phyloP scores from a whole-genome alignment of 2,888 invertebrate genomes.

The Leptogaster cylindrica region DNA sequence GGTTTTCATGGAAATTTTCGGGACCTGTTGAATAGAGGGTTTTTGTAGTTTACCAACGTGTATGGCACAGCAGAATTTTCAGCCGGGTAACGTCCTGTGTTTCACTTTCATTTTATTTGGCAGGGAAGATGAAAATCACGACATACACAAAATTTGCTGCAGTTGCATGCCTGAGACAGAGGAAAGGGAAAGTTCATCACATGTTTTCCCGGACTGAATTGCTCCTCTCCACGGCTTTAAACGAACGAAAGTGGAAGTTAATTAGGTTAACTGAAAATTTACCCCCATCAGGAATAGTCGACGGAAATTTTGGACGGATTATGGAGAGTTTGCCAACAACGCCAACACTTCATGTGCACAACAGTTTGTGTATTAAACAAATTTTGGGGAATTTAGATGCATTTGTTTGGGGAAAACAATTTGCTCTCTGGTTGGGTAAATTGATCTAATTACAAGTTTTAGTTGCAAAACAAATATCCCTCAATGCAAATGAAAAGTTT shows the following conservation, averaged over 20 bases:
- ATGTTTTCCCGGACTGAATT: conserved; percentile 22
- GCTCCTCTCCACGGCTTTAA: background rate
- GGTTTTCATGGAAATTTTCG: conserved; percentile 43
- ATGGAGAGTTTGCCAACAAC: too few relatives aligned
- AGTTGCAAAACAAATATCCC: too few relatives aligned
- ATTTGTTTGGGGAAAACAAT: too few relatives aligned
- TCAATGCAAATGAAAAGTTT: too few relatives aligned
- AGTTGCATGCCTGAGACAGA: background rate
- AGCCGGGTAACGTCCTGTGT: conserved; percentile 24
- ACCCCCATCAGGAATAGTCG: too few relatives aligned
- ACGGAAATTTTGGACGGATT: too few relatives aligned
- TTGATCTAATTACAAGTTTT: too few relatives aligned
- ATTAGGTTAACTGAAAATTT: too few relatives aligned
- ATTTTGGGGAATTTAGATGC: too few relatives aligned
- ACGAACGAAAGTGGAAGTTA: conserved; percentile 26
- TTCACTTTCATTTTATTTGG: conserved; percentile 38
- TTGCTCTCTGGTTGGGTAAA: too few relatives aligned
- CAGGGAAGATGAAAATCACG: conserved; percentile 36
- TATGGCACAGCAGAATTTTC: conserved; percentile 21
- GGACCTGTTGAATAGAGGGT: conserved; percentile 42
- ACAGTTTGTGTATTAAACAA: too few relatives aligned
- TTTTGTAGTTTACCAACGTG: conserved; percentile 30
- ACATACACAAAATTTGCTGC: conserved; percentile 34
- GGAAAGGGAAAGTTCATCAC: conserved; percentile 29
- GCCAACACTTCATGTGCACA: too few relatives aligned